phyloP scores from a whole-genome alignment of 2,113 vertebrate species.

The Chiloscyllium plagiosum region DNA sequence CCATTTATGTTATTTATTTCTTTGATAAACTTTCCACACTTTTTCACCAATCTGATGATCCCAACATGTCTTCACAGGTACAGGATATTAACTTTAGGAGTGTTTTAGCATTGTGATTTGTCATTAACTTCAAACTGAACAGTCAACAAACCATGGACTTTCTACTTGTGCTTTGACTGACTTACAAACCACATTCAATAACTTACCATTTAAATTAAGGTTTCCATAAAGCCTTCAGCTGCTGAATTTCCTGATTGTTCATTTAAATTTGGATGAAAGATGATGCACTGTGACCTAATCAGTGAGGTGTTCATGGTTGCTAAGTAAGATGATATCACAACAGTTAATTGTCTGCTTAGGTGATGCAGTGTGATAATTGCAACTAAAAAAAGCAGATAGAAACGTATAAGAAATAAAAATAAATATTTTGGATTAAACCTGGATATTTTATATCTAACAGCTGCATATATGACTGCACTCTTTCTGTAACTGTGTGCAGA shows the following conservation, averaged over 20 bases:
- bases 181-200: neutral
- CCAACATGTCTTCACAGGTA: neutral
- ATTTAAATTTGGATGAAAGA: neutral
- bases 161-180: neutral
- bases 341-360: conserved; percentile 22
- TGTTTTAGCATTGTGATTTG: neutral
- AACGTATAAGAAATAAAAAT: neutral
- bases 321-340: conserved; percentile 27
- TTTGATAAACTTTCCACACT: neutral
- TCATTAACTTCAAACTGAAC: neutral
- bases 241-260: neutral
- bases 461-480: neutral
- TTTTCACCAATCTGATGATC: neutral
- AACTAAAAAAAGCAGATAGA: neutral
- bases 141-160: neutral
- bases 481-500: neutral
- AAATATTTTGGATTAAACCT: conserved; percentile 26
- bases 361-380: neutral
- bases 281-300: neutral
- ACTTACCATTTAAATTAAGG: conserved; percentile 14
- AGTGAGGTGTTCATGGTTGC: conserved; percentile 6
- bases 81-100: neutral
- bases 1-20: neutral
- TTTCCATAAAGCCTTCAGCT: conserved; percentile 8
- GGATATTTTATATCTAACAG: neutral